These are phyloP conservation scores for Axea sp. DNA, from an alignment of 2,888 invertebrate genomes.

Conservation along the genomic window DNA sequence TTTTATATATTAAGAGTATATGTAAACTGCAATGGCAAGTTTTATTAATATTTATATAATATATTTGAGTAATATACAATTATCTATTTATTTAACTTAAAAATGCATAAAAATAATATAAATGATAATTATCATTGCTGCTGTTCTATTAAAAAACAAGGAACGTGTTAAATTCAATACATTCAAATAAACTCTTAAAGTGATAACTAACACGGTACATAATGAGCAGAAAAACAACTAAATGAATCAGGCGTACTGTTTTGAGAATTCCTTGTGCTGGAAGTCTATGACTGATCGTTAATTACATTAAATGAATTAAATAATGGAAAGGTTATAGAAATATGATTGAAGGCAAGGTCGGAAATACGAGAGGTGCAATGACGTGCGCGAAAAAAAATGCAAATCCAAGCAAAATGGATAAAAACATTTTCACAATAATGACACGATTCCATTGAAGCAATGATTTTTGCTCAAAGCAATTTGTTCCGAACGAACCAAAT, in stretches of 20 bases:
- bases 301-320: slow-evolving; percentile 31
- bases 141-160: too few relatives aligned
- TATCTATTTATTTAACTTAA: too few relatives aligned
- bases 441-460: slow-evolving; percentile 63
- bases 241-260: neutral
- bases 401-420: slow-evolving; percentile 60
- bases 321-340: slow-evolving; percentile 26
- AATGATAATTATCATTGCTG: too few relatives aligned
- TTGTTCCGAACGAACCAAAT: slow-evolving; percentile 63
- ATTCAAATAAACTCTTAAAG: too few relatives aligned
- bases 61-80: too few relatives aligned
- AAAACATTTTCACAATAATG: slow-evolving; percentile 62
- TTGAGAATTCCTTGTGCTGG: slow-evolving; percentile 1
- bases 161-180: too few relatives aligned
- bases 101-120: too few relatives aligned
- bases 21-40: too few relatives aligned
- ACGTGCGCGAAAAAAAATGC: slow-evolving; percentile 55
- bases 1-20: too few relatives aligned
- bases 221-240: neutral
- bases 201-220: too few relatives aligned
- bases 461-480: slow-evolving; percentile 64
- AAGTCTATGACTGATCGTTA: slow-evolving; percentile 19
- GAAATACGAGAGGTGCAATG: slow-evolving; percentile 27
- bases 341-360: slow-evolving; percentile 29
- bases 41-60: too few relatives aligned